Evolutionary conservation across 2,113 vertebrate genomes (phyloP), one percentile per base, ranked within the genome.

Genomic region (Brevimyrus niger): DNA sequence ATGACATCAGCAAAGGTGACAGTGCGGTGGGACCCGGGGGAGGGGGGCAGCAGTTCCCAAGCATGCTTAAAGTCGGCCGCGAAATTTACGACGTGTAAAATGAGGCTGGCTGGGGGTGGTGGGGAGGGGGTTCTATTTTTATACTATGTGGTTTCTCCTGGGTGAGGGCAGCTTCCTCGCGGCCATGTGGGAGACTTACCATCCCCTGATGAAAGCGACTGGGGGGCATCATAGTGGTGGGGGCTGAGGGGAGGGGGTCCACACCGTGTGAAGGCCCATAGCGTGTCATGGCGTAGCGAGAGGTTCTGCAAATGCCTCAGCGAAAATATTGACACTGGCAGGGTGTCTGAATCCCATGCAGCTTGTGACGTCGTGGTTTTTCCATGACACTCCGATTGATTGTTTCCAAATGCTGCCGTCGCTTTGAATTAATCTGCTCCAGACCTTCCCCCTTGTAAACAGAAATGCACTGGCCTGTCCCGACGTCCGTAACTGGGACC

Each of bases 321-420:
- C 90, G 91, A 95, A 95, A 96, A 95, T 95, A 95, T 96, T 96
- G 94, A 94, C 92, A 93, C 94, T 95, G 95, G 95, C 94, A 92
- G 84, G 87, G 88, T 89, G 91, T 90, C 91, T 90, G 92, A 86
- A 90, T 93, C 92, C 91, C 90, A 90, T 88, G 91, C 91, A 93
- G 90, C 89, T 83, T 51, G 93, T 96, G 95, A 96, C 94, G 94
- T 94, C 92, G 92, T 87, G 88, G 11, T 94, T 95, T 95, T 96
- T 96, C 95, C 95, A 95, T 96, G 95, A 96, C 95, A 95, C 93
- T 93, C 93, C 93, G 93, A 95, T 69, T 94, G 95, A 96, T 95
- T 95, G 94, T 94, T 96, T 95, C 94, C 95, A 96, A 96, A 95
- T 96, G 95, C 94, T 89, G 90, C 92, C 93, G 94, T 95, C 95